Conservation (phyloP, 2,888 invertebrate genomes). For the Nomada goodeniana region DNA sequence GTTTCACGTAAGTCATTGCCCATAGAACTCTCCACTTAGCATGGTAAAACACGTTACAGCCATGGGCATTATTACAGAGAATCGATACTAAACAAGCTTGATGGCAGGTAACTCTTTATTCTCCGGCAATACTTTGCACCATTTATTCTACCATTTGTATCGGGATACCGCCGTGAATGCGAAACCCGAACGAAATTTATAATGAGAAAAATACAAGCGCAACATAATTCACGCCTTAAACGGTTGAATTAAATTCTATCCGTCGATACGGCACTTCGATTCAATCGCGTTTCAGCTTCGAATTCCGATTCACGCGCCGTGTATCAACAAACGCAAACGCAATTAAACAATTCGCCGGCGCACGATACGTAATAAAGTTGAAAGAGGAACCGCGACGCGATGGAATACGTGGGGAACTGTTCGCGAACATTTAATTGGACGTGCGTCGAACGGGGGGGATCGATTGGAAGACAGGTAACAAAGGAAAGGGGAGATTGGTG, state of each 20-base stretch:
- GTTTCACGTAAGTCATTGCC: neutral
- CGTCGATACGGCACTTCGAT: neutral
- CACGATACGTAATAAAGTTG: conserved; percentile 15
- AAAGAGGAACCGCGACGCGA: conserved; percentile 25
- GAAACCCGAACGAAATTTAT: too few relatives aligned
- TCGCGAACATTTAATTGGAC: conserved; percentile 49
- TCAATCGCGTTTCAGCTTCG: neutral
- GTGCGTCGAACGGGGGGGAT: conserved; percentile 24
- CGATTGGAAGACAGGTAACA: conserved; percentile 21
- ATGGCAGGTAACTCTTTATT: too few relatives aligned
- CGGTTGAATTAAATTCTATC: neutral
- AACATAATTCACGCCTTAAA: too few relatives aligned
- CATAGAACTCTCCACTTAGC: too few relatives aligned
- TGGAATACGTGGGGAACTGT: conserved; percentile 22
- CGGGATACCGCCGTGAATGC: too few relatives aligned
- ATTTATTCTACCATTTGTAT: too few relatives aligned
- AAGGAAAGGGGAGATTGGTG: conserved; percentile 5
- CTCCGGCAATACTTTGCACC: too few relatives aligned
- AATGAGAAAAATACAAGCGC: neutral
- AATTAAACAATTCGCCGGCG: conserved; percentile 16
- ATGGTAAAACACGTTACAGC: neutral
- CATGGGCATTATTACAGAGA: neutral
- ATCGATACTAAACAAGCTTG: too few relatives aligned
- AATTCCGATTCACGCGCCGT: too few relatives aligned
- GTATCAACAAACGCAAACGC: neutral